Conservation (phyloP, 1,140 invertebrate genomes). For the Megalopta genalis region DNA sequence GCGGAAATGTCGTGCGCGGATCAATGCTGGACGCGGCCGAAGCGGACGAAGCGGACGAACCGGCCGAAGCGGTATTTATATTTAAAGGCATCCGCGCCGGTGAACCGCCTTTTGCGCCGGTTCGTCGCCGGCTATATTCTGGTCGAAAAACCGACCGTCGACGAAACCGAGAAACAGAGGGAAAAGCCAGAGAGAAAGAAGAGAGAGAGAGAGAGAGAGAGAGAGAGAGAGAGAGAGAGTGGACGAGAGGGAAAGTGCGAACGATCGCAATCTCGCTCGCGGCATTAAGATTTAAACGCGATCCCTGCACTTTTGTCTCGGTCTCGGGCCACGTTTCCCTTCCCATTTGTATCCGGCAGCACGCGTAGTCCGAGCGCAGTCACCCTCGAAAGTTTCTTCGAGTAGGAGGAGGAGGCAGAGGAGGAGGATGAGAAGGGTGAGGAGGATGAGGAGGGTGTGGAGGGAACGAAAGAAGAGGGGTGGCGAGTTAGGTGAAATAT, state of each 20-base stretch:
- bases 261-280: neutral
- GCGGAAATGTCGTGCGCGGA: conserved; percentile 1
- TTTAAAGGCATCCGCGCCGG: neutral
- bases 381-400: conserved; percentile 1
- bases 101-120: neutral
- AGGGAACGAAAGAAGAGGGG: conserved; percentile 16
- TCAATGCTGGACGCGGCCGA: neutral
- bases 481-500: neutral
- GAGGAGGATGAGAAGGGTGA: neutral
- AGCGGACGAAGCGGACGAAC: too few relatives aligned
- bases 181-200: neutral
- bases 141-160: neutral
- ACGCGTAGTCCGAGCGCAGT: conserved; percentile 3
- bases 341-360: neutral
- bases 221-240: too few relatives aligned
- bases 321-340: neutral
- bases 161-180: neutral
- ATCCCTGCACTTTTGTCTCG: neutral
- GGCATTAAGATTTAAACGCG: conserved; percentile 7
- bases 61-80: neutral
- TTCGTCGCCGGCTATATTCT: neutral
- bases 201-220: too few relatives aligned
- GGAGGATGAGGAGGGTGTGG: neutral
- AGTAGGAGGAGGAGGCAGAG: conserved; percentile 19
- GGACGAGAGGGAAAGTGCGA: conserved; percentile 1